A percentile compares a stretch with the other conserved stretches of the same genome.
These are phyloP conservation scores for Conus betulinus DNA, from an alignment of 1,140 invertebrate genomes.

Conservation along the genomic window DNA sequence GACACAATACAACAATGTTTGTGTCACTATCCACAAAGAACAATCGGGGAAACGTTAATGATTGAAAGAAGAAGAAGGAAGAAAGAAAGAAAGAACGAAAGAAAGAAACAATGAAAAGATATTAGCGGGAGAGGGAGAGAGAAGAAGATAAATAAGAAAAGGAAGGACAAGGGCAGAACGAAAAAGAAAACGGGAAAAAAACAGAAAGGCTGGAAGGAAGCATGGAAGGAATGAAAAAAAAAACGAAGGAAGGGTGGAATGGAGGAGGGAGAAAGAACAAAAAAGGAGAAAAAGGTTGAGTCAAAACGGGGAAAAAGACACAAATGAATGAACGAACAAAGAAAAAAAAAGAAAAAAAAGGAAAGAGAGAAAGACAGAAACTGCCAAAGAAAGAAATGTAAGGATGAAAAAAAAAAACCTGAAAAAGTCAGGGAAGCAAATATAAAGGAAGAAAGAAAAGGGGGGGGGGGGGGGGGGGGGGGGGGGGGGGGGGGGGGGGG, in stretches of 20 bases:
- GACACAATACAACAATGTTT: no score
- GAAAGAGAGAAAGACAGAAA: not conserved
- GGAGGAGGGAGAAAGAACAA: constrained; percentile 1
- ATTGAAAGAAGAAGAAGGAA: not conserved
- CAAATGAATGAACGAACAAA: no score
- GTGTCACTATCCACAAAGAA: no score
- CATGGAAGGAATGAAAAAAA: not conserved
- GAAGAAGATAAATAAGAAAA: constrained; percentile 5
- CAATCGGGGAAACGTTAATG: no score
- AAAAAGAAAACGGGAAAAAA: not conserved
- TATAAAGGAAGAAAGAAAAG: not conserved
- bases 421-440: not conserved
- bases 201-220: not conserved
- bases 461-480: not conserved
- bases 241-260: not conserved
- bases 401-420: no score
- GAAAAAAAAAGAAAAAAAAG: not conserved
- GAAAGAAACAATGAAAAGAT: not conserved
- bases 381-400: not conserved
- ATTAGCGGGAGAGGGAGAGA: not conserved
- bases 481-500: not conserved
- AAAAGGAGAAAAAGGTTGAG: not conserved
- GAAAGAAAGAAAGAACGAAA: not conserved
- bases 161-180: not conserved
- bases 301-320: no score